These are phyloP conservation scores for Cetoscarus ocellatus DNA, from an alignment of 2,797 vertebrate species.

Conservation along the genomic window DNA sequence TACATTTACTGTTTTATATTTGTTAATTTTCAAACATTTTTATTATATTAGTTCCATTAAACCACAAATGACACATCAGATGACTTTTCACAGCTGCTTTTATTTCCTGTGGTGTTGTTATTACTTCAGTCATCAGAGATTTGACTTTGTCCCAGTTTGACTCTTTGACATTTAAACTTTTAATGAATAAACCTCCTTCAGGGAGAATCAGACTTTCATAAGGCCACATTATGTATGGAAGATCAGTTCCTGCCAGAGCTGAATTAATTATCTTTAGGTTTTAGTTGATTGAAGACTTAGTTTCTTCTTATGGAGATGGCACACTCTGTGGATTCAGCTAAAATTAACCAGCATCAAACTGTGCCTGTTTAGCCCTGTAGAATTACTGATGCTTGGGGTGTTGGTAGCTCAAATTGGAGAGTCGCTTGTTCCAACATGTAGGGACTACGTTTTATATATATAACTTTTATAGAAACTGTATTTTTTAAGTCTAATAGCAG, in stretches of 20 bases:
- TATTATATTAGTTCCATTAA: not conserved
- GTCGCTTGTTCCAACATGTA: no score
- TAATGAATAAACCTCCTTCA: slow-evolving; percentile 52
- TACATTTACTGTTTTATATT: not conserved
- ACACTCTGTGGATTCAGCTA: slow-evolving; percentile 1
- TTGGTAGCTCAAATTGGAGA: no score
- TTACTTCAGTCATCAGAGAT: not conserved
- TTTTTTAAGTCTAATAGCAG: no score
- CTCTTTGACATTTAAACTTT: slow-evolving; percentile 48
- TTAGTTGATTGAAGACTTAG: slow-evolving; percentile 16
- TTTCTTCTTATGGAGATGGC: slow-evolving; percentile 7
- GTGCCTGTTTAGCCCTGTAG: slow-evolving; percentile 1
- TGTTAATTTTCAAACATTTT: not conserved
- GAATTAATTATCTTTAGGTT: slow-evolving; percentile 37
- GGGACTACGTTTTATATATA: no score
- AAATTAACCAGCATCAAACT: slow-evolving; percentile 3
- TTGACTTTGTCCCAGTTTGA: slow-evolving; percentile 46
- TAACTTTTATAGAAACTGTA: no score
- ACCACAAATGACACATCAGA: not conserved
- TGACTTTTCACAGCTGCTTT: not conserved
- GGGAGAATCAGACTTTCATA: slow-evolving; percentile 42
- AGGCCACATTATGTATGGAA: slow-evolving; percentile 47
- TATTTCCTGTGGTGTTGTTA: slow-evolving; percentile 10
- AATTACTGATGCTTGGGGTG: not conserved
- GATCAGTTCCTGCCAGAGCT: slow-evolving; percentile 25